These are phyloP conservation scores for Epizoanthus rinbou DNA, from an alignment of 92 coral and sea anemone species.

Conservation along the genomic window DNA sequence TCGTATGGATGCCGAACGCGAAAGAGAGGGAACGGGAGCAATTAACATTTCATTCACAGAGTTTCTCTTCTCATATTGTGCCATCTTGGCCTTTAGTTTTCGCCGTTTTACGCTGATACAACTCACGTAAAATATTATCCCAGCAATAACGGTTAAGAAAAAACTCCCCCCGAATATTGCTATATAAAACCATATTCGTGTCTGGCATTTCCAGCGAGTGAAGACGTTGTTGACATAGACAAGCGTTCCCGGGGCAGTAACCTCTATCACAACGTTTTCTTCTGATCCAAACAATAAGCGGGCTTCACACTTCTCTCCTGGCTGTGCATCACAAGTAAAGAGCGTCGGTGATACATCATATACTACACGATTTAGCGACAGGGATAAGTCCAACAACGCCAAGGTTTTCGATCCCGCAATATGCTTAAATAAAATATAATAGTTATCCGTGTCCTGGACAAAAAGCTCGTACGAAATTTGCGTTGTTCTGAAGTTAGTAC, in stretches of 20 bases:
- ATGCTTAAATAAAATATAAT: slow-evolving; percentile 70
- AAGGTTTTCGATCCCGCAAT: slow-evolving; percentile 47
- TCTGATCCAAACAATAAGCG: slow-evolving; percentile 74
- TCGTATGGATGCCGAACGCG: slow-evolving; percentile 33
- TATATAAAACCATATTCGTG: slow-evolving; percentile 82
- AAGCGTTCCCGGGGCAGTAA: slow-evolving; percentile 39
- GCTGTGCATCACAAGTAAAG: slow-evolving; percentile 62
- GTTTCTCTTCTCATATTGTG: slow-evolving; percentile 12
- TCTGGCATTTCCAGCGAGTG: slow-evolving; percentile 76
- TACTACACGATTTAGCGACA: slow-evolving; percentile 61
- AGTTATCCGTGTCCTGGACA: slow-evolving; percentile 61
- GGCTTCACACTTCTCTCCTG: slow-evolving; percentile 60
- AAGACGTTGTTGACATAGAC: slow-evolving; percentile 53
- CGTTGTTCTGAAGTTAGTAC: slow-evolving; percentile 44
- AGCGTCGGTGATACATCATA: slow-evolving; percentile 67
- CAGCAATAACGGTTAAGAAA: slow-evolving; percentile 40
- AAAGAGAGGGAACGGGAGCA: slow-evolving; percentile 4
- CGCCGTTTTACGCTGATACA: background rate
- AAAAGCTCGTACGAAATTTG: slow-evolving; percentile 64
- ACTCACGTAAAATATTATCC: slow-evolving; percentile 52
- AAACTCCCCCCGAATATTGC: slow-evolving; percentile 78
- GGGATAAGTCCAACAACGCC: slow-evolving; percentile 46
- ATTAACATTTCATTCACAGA: slow-evolving; percentile 34
- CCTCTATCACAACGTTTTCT: slow-evolving; percentile 69
- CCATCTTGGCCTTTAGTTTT: slow-evolving; percentile 14